Conservation (phyloP, 2,888 invertebrate species). For the Drosophila gaucha region DNA sequence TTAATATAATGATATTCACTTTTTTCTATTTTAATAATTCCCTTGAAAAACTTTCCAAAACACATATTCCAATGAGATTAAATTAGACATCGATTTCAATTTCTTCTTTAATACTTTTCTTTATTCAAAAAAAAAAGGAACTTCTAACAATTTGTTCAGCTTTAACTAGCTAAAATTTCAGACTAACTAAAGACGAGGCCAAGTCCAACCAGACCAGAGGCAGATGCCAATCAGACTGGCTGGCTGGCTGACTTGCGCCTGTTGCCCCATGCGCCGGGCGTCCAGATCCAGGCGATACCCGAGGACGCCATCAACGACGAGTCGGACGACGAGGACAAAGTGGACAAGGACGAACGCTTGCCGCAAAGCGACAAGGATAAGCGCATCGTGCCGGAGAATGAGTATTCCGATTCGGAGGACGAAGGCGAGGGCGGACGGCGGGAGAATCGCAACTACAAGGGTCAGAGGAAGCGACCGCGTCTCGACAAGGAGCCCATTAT, state of each 20-base stretch:
- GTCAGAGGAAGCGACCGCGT: conserved; percentile 89
- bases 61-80: not conserved
- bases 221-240: not conserved
- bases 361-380: conserved; percentile 95
- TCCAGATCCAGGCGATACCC: conserved; percentile 84
- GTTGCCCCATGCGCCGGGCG: conserved; percentile 98
- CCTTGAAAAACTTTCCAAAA: not conserved
- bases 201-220: not conserved
- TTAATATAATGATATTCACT: no score
- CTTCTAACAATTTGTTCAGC: conserved; percentile 44
- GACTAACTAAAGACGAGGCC: conserved; percentile 31
- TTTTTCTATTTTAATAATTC: not conserved
- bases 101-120: conserved; percentile 5
- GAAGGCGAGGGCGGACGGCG: conserved; percentile 89
- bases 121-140: conserved; percentile 44
- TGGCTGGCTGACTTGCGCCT: conserved; percentile 88
- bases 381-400: conserved; percentile 97
- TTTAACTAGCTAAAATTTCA: conserved; percentile 48
- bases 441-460: conserved; percentile 88
- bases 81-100: not conserved
- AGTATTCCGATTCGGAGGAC: conserved; percentile 96
- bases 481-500: conserved; percentile 87
- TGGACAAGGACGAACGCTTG: conserved; percentile 95
- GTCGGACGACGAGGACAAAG: conserved; percentile 92
- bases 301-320: conserved; percentile 85